Evolutionary conservation across 2,113 vertebrate species (phyloP).

Genomic region (Microtus pennsylvanicus): DNA sequence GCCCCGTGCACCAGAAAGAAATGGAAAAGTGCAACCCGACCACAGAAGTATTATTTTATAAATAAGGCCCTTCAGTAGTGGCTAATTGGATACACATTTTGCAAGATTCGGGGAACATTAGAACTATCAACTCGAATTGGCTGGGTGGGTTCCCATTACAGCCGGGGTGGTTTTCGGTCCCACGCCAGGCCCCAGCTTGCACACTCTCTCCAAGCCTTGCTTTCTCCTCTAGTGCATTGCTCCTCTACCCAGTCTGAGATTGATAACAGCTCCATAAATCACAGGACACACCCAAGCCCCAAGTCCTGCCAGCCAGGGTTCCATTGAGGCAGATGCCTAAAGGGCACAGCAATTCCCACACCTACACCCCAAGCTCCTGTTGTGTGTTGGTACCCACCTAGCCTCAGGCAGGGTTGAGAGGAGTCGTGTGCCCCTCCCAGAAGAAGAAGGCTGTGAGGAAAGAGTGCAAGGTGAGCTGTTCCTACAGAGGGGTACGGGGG

Average conservation of each 20-base stretch:
- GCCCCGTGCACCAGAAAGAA: slow-evolving; percentile 77
- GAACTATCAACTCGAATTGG: slow-evolving; percentile 81
- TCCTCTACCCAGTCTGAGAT: slow-evolving; percentile 13
- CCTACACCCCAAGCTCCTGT: slow-evolving; percentile 5
- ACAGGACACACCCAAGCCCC: slow-evolving; percentile 81
- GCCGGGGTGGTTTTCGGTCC: slow-evolving; percentile 76
- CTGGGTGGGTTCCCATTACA: slow-evolving; percentile 81
- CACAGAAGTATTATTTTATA: slow-evolving; percentile 87
- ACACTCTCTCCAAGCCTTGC: slow-evolving; percentile 69
- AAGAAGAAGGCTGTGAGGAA: not conserved
- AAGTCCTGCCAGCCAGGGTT: slow-evolving; percentile 79
- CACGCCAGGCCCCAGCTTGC: slow-evolving; percentile 80
- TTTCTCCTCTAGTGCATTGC: slow-evolving; percentile 64
- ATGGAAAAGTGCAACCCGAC: slow-evolving; percentile 85
- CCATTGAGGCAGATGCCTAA: slow-evolving; percentile 74
- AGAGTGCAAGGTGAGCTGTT: no score
- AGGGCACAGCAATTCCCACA: slow-evolving; percentile 59
- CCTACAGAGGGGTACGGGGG: no score
- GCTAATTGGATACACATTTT: slow-evolving; percentile 89
- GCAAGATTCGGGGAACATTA: slow-evolving; percentile 84
- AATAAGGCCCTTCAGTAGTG: slow-evolving; percentile 85
- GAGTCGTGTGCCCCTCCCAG: not conserved
- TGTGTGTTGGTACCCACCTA: not conserved
- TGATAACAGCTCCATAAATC: slow-evolving; percentile 79
- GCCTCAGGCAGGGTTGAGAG: not conserved